Evolutionary conservation across 2,113 vertebrate genomes (phyloP), one percentile per base, ranked within the genome.

Genomic region (Oncorhynchus mykiss): DNA sequence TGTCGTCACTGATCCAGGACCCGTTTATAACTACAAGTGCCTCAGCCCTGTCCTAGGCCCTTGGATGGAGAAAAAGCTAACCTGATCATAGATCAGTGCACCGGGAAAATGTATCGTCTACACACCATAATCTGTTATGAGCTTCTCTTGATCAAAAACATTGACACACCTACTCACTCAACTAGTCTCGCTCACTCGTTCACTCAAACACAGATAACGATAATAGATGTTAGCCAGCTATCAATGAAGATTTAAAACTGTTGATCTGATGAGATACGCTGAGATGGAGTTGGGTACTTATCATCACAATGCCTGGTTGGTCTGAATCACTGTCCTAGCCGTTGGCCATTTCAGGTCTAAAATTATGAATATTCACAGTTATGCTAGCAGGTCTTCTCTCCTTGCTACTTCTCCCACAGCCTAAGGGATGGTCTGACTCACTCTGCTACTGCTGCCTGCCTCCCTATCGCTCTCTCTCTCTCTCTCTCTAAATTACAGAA

Each of bases 321-420:
- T 76, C 70, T 86, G 88, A 83, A 80, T 88, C 87, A 82, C 76
- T 6, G 64, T 27, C 64, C 27, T 77, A 76, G 27, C 75, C 83
- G 71, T 81, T 62, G 59, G 71, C 76, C 54, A 80, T 82, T 79
- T 77, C 73, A 82, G 72, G 84, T 88, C 85, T 88, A 86, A 84
- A 83, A 81, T 86, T 79, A 86, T 78, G 74, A 86, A 81, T 81
- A 86, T 87, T 91, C 86, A 90, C 89, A 87, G 88, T 88, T 90
- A 87, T 87, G 87, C 70, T 88, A 84, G 89, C 89, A 87, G 85
- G 49, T 79, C 65, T 27, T 13, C 16, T 14, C 45, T 49, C 70
- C 62, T 80, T 16, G 60, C 60, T 22, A n/a, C 71, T 77, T 84
- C 87, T 86, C 80, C 80, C 79, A 60, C 80, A 75, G 80, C 67